A percentile compares a stretch with the other conserved stretches of the same genome.
Evolutionary conservation across 2,113 vertebrate species (phyloP).

Genomic region (Otocyon megalotis): DNA sequence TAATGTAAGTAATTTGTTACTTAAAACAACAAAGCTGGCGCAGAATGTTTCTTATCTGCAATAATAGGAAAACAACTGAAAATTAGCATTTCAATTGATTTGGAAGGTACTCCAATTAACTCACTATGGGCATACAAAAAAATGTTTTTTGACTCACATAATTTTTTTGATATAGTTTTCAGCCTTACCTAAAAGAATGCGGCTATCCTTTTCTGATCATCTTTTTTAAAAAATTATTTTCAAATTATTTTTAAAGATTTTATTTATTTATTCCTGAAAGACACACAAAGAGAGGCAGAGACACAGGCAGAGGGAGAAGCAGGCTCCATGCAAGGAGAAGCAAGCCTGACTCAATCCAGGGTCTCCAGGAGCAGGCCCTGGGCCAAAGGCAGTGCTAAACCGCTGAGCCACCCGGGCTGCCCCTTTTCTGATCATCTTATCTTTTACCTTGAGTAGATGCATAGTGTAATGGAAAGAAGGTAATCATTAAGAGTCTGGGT

Average conservation of each 20-base stretch:
- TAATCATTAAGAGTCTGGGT: neutral
- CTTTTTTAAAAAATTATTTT: no score
- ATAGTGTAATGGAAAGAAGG: neutral
- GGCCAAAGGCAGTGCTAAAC: no score
- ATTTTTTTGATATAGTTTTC: neutral
- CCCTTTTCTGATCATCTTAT: neutral
- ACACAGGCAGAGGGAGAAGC: no score
- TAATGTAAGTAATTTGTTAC: slow-evolving; percentile 25
- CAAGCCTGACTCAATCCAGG: no score
- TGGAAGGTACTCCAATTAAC: neutral
- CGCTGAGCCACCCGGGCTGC: neutral
- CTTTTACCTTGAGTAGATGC: neutral
- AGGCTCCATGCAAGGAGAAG: no score
- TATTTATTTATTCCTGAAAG: no score
- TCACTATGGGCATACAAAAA: neutral
- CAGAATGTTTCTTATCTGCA: slow-evolving; percentile 4
- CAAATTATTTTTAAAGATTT: no score
- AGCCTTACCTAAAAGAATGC: neutral
- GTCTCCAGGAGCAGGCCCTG: no score
- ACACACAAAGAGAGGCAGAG: no score
- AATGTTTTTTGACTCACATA: neutral
- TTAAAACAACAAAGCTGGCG: slow-evolving; percentile 5
- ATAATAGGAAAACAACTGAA: neutral
- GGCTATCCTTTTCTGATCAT: neutral
- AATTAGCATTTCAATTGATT: neutral